phyloP scores from a whole-genome alignment of 2,113 vertebrate genomes.

The Corvus hawaiiensis region DNA sequence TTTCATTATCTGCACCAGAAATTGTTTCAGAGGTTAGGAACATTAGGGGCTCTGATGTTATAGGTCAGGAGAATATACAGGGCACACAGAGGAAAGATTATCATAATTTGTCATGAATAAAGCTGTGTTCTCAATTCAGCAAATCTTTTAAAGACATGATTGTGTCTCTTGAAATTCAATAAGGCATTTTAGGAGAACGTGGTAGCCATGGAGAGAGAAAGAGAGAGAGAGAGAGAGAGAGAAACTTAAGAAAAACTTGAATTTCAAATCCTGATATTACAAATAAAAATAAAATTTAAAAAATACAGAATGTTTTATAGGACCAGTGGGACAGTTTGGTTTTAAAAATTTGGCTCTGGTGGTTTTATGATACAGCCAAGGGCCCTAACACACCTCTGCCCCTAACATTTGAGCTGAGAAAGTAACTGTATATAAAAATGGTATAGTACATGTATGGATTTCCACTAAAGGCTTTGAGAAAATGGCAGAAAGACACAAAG shows the following conservation, averaged over 20 bases:
- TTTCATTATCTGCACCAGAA: not conserved
- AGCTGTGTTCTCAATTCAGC: not conserved
- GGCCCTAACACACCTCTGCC: not conserved
- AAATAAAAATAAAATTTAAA: not conserved
- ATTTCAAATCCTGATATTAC: not conserved
- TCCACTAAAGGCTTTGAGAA: not conserved
- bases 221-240: not conserved
- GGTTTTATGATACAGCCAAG: not conserved
- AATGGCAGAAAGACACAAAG: not conserved
- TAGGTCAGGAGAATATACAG: not conserved
- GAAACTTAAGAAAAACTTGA: not conserved
- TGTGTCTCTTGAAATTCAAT: not conserved
- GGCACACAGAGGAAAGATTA: not conserved
- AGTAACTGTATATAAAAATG: not conserved
- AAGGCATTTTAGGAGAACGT: not conserved
- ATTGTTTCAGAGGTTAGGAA: not conserved
- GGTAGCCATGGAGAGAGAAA: not conserved
- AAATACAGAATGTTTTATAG: accelerated
- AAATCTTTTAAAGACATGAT: not conserved
- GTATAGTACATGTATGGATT: not conserved
- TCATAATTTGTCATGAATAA: not conserved
- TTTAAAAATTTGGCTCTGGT: not conserved
- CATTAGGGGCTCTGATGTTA: not conserved
- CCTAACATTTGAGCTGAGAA: not conserved
- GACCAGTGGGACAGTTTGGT: not conserved